Conservation (phyloP, 2,888 invertebrate genomes). For the Tubiluchus corallicola region DNA sequence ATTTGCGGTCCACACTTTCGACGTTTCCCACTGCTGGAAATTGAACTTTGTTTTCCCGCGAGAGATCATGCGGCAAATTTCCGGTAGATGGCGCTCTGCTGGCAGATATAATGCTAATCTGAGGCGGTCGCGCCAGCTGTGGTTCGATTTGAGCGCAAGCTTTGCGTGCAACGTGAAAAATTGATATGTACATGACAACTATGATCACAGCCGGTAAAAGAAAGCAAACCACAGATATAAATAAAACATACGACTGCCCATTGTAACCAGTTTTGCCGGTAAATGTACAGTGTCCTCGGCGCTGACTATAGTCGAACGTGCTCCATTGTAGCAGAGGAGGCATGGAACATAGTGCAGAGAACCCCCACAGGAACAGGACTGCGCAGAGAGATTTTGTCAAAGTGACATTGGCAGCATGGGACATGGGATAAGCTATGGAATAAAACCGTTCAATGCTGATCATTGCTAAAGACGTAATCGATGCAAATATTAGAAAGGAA, state of each 20-base stretch:
- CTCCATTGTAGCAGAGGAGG: not conserved
- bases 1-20: not conserved
- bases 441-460: not conserved
- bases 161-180: slow-evolving; percentile 14
- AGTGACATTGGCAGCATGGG: not conserved
- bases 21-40: not conserved
- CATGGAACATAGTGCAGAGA: not conserved
- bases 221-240: not conserved
- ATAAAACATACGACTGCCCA: not conserved
- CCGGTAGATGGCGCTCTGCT: not conserved
- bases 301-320: not conserved
- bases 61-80: too few relatives aligned
- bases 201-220: slow-evolving; percentile 9
- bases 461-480: not conserved
- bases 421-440: not conserved
- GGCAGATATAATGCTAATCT: not conserved
- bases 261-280: not conserved
- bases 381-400: not conserved
- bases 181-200: slow-evolving; percentile 14
- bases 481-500: not conserved
- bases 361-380: not conserved
- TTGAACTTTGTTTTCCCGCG: not conserved
- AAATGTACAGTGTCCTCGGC: not conserved
- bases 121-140: slow-evolving; percentile 4
- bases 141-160: slow-evolving; percentile 12